Evolutionary conservation across 2,888 invertebrate genomes (phyloP), one percentile per base, ranked within the genome.

Genomic region (Mermis nigrescens): DNA sequence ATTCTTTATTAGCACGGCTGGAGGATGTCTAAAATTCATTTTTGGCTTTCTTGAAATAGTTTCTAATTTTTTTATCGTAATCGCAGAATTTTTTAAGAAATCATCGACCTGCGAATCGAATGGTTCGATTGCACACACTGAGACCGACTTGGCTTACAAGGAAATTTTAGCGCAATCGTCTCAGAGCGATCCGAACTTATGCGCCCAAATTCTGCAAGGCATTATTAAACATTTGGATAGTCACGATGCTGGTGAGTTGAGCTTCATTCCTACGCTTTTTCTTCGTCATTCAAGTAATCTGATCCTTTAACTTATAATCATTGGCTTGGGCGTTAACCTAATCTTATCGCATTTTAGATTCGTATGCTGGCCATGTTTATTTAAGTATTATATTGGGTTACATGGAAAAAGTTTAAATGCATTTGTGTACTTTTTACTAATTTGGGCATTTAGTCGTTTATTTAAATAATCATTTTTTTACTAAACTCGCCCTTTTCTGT

Each of bases 41-140:
- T n/a, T n/a, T n/a, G n/a, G n/a, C n/a, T n/a, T n/a, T n/a, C n/a
- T n/a, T n/a, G n/a, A n/a, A n/a, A n/a, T n/a, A n/a, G n/a, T n/a
- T n/a, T n/a, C n/a, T n/a, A n/a, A n/a, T n/a, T n/a, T n/a, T n/a
- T n/a, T n/a, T n/a, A n/a, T n/a, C n/a, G n/a, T n/a, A n/a, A n/a
- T n/a, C n/a, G n/a, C n/a, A n/a, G n/a, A n/a, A n/a, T n/a, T 48
- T 24, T 24, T 48, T 48, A 12, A 48, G 48, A 24, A 48, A 24
- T n/a, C 48, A 7, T 48, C 24, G 24, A 48, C 12, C 7, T 48
- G 19, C 58, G 71, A 72, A 60, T 69, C 70, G 66, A 68, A 70
- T 68, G 70, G 68, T 28, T 72, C 29, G 54, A 31, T 29, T 29
- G 4, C 29, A 29, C 54, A 53, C 29, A 29, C 29, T 12, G 54